phyloP scores from a whole-genome alignment of 2,888 invertebrate genomes.

The Leucozona laternaria region DNA sequence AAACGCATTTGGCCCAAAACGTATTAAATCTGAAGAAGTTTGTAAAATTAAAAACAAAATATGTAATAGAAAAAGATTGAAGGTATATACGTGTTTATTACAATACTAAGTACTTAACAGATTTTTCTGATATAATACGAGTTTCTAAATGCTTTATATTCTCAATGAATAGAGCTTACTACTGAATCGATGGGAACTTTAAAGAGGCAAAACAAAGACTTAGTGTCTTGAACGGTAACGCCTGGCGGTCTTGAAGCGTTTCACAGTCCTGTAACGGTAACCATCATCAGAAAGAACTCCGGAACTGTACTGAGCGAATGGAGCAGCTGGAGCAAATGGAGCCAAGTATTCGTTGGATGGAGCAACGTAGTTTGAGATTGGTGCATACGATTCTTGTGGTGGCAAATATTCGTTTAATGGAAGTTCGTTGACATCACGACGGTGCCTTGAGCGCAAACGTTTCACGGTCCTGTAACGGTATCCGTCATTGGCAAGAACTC shows the following conservation, averaged over 20 bases:
- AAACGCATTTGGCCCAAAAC: too few relatives aligned
- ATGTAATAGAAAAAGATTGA: background rate
- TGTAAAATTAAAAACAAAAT: background rate
- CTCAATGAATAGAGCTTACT: background rate
- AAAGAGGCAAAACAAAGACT: background rate
- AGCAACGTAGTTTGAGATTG: conserved; percentile 21
- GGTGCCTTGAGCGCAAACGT: conserved; percentile 30
- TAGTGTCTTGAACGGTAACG: conserved; percentile 75
- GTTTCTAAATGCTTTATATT: conserved; percentile 15
- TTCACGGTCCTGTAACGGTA: conserved; percentile 79
- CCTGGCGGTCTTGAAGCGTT: conserved; percentile 67
- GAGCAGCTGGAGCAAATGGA: conserved; percentile 77
- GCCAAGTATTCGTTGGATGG: conserved; percentile 65
- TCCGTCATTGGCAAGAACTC: conserved; percentile 79
- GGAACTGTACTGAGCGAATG: conserved; percentile 80
- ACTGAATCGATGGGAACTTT: background rate
- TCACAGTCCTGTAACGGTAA: conserved; percentile 79
- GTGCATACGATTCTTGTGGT: conserved; percentile 48
- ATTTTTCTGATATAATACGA: background rate
- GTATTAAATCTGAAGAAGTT: background rate
- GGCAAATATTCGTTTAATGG: conserved; percentile 64
- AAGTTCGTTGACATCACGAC: conserved; percentile 75
- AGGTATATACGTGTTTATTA: conserved; percentile 25
- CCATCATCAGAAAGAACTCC: conserved; percentile 79
- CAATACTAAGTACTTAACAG: background rate